Percentiles rank a stretch among this genome's conserved stretches.
Conservation (phyloP, 2,888 invertebrate species). For the Andrena fulva region DNA sequence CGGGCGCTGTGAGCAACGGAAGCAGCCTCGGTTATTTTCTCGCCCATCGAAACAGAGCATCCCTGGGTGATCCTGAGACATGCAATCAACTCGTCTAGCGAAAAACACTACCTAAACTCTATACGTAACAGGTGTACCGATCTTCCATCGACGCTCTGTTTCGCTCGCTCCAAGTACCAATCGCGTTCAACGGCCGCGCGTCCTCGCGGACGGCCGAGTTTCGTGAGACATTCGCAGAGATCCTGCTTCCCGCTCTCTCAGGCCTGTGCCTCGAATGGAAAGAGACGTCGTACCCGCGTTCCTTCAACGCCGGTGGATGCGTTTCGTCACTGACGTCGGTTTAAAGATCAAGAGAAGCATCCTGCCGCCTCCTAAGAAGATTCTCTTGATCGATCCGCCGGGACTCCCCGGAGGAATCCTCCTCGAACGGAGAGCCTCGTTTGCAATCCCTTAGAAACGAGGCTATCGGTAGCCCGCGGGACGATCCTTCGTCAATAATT, state of each 20-base stretch:
- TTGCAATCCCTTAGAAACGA: not conserved
- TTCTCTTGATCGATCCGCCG: conserved; percentile 6
- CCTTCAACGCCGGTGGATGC: not conserved
- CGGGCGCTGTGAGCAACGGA: not conserved
- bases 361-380: not conserved
- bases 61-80: conserved; percentile 36
- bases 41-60: conserved; percentile 40
- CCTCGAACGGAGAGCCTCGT: conserved; percentile 12
- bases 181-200: not conserved
- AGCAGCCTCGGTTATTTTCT: not conserved
- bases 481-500: conserved; percentile 29
- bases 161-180: not conserved
- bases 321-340: not conserved
- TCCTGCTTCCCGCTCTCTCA: no score
- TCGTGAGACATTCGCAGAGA: not conserved
- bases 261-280: no score
- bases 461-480: conserved; percentile 10
- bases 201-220: conserved; percentile 22
- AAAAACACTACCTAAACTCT: conserved; percentile 49
- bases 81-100: conserved; percentile 55
- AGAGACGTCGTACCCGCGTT: not conserved
- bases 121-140: conserved; percentile 48
- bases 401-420: conserved; percentile 8
- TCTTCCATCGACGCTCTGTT: conserved; percentile 48
- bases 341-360: not conserved